A percentile compares a stretch with the other conserved stretches of the same genome.
Evolutionary conservation across 2,113 vertebrate species (phyloP).

Genomic region (Rafetus swinhoei): DNA sequence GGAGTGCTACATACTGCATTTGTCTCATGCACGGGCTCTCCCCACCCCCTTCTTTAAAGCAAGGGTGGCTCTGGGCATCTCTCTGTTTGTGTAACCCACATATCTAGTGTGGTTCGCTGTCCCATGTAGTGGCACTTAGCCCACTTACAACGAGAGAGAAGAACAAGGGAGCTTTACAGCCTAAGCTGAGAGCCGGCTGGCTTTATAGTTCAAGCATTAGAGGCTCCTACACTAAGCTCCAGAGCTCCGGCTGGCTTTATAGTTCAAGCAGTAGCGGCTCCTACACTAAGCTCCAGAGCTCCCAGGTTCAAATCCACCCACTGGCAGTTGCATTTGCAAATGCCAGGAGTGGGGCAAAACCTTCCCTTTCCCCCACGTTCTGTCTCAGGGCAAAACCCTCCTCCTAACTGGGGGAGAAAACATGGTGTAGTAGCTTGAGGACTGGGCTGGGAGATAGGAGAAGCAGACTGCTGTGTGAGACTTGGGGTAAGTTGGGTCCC

Average conservation of each 20-base stretch:
- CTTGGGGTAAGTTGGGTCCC: neutral
- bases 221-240: too few species aligned
- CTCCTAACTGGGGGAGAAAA: neutral
- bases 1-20: neutral
- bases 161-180: too few species aligned
- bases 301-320: too few species aligned
- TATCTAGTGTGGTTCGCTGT: too few species aligned
- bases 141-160: too few species aligned
- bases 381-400: neutral
- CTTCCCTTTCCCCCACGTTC: neutral
- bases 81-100: too few species aligned
- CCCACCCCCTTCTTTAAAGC: neutral
- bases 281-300: too few species aligned
- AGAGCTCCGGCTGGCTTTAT: too few species aligned
- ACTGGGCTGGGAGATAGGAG: neutral
- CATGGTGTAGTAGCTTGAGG: neutral
- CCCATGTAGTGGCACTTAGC: too few species aligned
- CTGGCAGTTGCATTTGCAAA: neutral
- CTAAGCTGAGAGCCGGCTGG: too few species aligned
- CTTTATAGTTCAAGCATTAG: too few species aligned
- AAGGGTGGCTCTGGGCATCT: neutral
- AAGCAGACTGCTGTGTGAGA: neutral
- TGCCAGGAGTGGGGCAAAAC: neutral
- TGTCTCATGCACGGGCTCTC: neutral
- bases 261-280: too few species aligned